These are phyloP conservation scores for Mamestra brassicae DNA, from an alignment of 2,888 invertebrate species.

Conservation along the genomic window DNA sequence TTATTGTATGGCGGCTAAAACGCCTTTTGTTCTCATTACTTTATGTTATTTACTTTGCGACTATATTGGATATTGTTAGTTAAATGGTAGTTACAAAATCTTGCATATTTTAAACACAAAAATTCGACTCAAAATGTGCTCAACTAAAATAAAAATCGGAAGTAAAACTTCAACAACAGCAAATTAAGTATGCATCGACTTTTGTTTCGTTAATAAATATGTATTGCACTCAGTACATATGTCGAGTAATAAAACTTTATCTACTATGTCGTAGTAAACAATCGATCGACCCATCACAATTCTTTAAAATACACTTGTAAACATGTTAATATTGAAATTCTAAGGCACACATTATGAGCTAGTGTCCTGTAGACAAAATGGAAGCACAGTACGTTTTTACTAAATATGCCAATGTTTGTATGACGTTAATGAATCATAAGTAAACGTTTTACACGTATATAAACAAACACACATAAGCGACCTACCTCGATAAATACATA, in stretches of 20 bases:
- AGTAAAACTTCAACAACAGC: conserved; percentile 63
- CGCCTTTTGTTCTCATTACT: conserved; percentile 75
- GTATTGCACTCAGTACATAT: conserved; percentile 83
- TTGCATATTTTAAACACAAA: conserved; percentile 70
- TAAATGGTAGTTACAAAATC: conserved; percentile 74
- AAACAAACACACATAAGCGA: conserved; percentile 89
- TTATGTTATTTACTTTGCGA: conserved; percentile 76
- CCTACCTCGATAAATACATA: conserved; percentile 90
- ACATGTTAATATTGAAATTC: conserved; percentile 71
- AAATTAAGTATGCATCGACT: conserved; percentile 60
- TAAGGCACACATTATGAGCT: conserved; percentile 86
- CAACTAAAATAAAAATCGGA: conserved; percentile 60
- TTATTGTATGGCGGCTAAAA: conserved; percentile 75
- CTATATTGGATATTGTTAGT: conserved; percentile 84
- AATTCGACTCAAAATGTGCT: conserved; percentile 66
- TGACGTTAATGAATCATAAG: conserved; percentile 75
- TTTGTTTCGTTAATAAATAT: conserved; percentile 81
- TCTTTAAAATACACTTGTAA: conserved; percentile 67
- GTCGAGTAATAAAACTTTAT: conserved; percentile 70
- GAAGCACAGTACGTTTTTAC: conserved; percentile 74
- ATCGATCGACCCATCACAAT: conserved; percentile 54
- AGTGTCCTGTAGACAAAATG: conserved; percentile 73
- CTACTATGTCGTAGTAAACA: conserved; percentile 57
- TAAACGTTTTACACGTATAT: conserved; percentile 83
- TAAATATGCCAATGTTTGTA: conserved; percentile 63